These are phyloP conservation scores for Pampusana beccarii DNA, from an alignment of 2,113 vertebrate genomes.

Conservation along the genomic window DNA sequence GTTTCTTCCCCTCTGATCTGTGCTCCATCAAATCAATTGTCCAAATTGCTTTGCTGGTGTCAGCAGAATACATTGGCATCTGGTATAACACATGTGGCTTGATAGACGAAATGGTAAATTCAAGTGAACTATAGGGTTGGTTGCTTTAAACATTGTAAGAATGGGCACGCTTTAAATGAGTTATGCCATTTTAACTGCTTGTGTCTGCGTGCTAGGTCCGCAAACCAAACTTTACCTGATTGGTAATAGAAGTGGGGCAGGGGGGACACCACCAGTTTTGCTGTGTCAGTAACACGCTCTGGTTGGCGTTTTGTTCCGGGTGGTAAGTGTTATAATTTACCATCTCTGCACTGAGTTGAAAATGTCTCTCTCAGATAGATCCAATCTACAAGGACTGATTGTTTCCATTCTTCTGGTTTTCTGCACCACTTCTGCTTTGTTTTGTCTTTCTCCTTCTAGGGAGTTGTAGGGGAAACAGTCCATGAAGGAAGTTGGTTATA, in stretches of 20 bases:
- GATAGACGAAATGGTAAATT: neutral
- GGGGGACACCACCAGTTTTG: neutral
- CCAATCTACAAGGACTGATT: neutral
- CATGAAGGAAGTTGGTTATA: neutral
- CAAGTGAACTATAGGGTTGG: neutral
- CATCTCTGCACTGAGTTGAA: neutral
- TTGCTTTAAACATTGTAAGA: neutral
- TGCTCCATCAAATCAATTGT: neutral
- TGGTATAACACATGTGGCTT: neutral
- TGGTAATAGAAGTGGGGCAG: neutral
- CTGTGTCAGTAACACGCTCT: neutral
- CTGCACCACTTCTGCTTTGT: neutral
- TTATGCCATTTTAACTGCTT: neutral
- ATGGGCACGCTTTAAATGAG: neutral
- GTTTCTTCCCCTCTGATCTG: neutral
- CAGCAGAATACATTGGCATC: neutral
- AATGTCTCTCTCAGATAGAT: neutral
- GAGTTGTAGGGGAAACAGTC: neutral
- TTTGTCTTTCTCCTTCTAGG: neutral
- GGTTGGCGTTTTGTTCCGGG: neutral
- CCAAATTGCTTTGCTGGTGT: neutral
- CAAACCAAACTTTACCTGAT: neutral
- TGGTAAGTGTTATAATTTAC: neutral
- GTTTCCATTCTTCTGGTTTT: neutral
- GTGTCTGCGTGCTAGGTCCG: neutral